A percentile compares a stretch with the other conserved stretches of the same genome.
These are phyloP conservation scores for Neoniphon sammara DNA, from an alignment of 2,797 vertebrate genomes.

Conservation along the genomic window DNA sequence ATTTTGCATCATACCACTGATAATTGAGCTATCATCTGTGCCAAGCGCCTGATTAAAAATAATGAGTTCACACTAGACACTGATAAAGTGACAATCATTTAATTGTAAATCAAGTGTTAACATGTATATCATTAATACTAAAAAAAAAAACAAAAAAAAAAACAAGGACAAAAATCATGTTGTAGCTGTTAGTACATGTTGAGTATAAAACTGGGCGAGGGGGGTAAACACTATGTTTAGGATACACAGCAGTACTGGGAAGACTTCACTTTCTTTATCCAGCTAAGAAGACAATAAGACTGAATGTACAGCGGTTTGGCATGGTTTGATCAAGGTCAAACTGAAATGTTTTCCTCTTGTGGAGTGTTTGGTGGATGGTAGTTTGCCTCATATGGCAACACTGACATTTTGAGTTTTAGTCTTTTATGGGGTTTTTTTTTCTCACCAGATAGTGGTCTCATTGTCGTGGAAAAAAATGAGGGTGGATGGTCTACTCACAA, in stretches of 20 bases:
- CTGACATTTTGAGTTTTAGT: too few relatives aligned
- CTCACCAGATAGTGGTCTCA: too few relatives aligned
- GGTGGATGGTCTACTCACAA: too few relatives aligned
- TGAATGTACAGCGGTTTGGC: not conserved
- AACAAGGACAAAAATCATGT: conserved; percentile 53
- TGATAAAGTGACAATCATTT: conserved; percentile 72
- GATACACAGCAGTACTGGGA: conserved; percentile 12
- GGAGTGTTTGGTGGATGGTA: not conserved
- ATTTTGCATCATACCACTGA: too few relatives aligned
- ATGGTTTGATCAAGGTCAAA: not conserved
- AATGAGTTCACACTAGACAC: conserved; percentile 48
- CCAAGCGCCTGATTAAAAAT: not conserved
- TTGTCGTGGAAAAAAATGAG: too few relatives aligned
- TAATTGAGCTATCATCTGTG: too few relatives aligned
- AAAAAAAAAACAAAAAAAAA: conserved; percentile 47
- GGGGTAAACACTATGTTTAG: not conserved
- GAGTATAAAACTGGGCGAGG: conserved; percentile 51
- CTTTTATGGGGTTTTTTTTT: too few relatives aligned
- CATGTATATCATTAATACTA: conserved; percentile 69
- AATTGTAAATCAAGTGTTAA: conserved; percentile 75
- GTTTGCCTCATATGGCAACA: too few relatives aligned
- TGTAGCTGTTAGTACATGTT: conserved; percentile 70
- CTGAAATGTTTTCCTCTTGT: not conserved
- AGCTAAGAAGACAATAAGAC: not conserved
- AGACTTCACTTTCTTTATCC: not conserved